A percentile compares a stretch with the other conserved stretches of the same genome.
Evolutionary conservation across 2,797 vertebrate genomes (phyloP).

Genomic region (Gallirallus australis): DNA sequence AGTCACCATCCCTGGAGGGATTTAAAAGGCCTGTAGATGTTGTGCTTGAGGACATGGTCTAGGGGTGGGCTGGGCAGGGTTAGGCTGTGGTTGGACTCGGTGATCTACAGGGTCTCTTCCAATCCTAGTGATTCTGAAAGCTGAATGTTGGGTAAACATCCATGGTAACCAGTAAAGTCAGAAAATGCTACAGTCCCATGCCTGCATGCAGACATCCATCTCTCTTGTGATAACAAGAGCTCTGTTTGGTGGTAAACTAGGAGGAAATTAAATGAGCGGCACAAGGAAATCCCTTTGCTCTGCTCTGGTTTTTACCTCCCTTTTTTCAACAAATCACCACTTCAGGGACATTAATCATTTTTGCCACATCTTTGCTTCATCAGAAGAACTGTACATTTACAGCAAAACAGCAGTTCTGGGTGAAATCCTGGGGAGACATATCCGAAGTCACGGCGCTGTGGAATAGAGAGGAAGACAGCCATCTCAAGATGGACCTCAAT

Average conservation of each 20-base stretch:
- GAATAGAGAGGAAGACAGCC: not conserved
- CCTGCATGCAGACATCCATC: accelerated
- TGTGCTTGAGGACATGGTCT: too few species aligned
- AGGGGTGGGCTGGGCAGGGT: too few species aligned
- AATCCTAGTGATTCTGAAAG: not conserved
- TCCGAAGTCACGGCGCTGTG: not conserved
- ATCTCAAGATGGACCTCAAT: not conserved
- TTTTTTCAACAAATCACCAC: not conserved
- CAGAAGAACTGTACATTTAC: not conserved
- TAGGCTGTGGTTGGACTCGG: too few species aligned
- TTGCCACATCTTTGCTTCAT: not conserved
- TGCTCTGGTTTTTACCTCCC: not conserved
- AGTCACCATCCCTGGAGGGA: too few species aligned
- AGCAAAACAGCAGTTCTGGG: not conserved
- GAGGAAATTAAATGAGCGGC: not conserved
- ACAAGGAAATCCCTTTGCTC: not conserved
- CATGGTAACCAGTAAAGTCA: not conserved
- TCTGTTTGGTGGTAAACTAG: not conserved
- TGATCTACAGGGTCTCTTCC: too few species aligned
- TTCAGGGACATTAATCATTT: not conserved
- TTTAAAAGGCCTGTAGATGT: too few species aligned
- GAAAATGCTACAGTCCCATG: not conserved
- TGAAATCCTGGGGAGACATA: not conserved
- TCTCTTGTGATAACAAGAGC: not conserved
- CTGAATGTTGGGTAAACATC: not conserved